A percentile compares a stretch with the other conserved stretches of the same genome.
Evolutionary conservation across 2,888 invertebrate species (phyloP).

Genomic region (Melieria omissa): DNA sequence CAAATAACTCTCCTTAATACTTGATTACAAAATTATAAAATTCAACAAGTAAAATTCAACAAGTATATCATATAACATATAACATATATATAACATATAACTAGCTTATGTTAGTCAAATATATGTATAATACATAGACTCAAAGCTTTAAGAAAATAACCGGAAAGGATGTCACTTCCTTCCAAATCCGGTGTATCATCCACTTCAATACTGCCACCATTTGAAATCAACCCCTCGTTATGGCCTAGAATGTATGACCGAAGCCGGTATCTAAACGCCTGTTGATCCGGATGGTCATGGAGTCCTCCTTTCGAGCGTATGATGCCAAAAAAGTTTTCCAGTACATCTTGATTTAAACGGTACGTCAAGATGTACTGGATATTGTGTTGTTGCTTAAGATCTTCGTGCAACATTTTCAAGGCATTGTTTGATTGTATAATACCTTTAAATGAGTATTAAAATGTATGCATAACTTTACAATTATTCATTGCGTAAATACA

Average conservation of each 20-base stretch:
- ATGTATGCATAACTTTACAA: neutral
- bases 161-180: too few relatives aligned
- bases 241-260: constrained; percentile 19
- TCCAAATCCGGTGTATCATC: too few relatives aligned
- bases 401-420: constrained; percentile 19
- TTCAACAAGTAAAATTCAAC: too few relatives aligned
- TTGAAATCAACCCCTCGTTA: too few relatives aligned
- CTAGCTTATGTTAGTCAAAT: too few relatives aligned
- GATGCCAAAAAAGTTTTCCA: constrained; percentile 39
- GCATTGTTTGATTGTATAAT: constrained; percentile 30
- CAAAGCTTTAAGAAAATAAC: too few relatives aligned
- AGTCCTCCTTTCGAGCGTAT: constrained; percentile 27
- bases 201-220: constrained; percentile 28
- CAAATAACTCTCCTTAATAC: constrained; percentile 28
- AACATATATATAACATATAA: too few relatives aligned
- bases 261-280: constrained; percentile 28
- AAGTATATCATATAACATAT: too few relatives aligned
- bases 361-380: constrained; percentile 33
- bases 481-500: neutral
- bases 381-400: constrained; percentile 14
- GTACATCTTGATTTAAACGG: constrained; percentile 36
- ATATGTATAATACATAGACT: too few relatives aligned
- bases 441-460: constrained; percentile 20
- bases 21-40: too few relatives aligned
- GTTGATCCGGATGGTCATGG: constrained; percentile 37